Conservation (phyloP, 2,888 invertebrate species). For the Metalampra italica region DNA sequence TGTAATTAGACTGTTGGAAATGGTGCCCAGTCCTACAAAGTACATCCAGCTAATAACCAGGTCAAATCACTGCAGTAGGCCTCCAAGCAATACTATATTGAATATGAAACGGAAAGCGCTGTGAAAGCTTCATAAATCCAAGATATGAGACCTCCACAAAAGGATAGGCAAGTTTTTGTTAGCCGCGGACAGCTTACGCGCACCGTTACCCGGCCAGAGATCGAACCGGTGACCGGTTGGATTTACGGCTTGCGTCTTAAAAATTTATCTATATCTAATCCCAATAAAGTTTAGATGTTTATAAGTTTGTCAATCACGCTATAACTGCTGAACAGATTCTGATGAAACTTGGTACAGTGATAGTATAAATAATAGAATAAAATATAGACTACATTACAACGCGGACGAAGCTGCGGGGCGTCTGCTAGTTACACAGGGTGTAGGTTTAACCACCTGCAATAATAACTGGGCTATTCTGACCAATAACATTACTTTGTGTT, state of each 20-base stretch:
- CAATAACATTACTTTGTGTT: too few relatives aligned
- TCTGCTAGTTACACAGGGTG: too few relatives aligned
- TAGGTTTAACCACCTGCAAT: too few relatives aligned
- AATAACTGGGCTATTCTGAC: too few relatives aligned
- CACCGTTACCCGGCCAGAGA: constrained; percentile 24
- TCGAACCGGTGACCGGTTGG: constrained; percentile 4
- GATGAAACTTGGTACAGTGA: too few relatives aligned
- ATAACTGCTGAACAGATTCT: too few relatives aligned
- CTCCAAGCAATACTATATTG: constrained; percentile 1
- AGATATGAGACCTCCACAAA: constrained; percentile 24
- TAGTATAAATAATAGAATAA: too few relatives aligned
- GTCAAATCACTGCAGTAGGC: constrained; percentile 2
- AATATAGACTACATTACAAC: too few relatives aligned
- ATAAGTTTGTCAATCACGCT: too few relatives aligned
- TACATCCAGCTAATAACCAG: background rate
- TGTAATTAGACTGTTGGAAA: too few relatives aligned
- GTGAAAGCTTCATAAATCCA: constrained; percentile 26
- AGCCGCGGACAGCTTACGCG: background rate
- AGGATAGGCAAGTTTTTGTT: constrained; percentile 35
- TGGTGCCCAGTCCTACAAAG: background rate
- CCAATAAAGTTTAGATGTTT: too few relatives aligned
- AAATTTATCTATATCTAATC: background rate
- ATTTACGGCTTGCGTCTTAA: constrained; percentile 9
- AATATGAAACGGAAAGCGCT: constrained; percentile 29
- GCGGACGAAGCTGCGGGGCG: too few relatives aligned